Evolutionary conservation across 2,888 invertebrate genomes (phyloP), one percentile per base, ranked within the genome.

Genomic region (Helicoverpa assulta): DNA sequence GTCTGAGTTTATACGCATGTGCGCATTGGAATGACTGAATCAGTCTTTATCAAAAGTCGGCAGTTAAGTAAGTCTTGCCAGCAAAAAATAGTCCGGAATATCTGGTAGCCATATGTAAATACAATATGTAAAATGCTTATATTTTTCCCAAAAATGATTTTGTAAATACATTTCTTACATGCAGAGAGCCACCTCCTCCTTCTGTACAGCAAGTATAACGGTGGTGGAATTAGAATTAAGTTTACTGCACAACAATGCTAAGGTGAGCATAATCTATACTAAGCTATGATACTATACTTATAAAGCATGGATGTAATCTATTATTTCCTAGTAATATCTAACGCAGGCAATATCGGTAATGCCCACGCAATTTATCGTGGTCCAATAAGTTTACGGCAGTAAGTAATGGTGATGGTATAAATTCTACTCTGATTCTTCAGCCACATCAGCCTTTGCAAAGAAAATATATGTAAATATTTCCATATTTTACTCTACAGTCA

Each of bases 151-250:
- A 47, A 7, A 65, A 60, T 57, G 51, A 59, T 29, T 67, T 40
- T 75, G 71, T 81, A 75, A 79, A 85, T 83, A 83, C 82, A 84
- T 86, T 85, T 85, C 83, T 91, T 84, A 83, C 85, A 85, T 68
- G 43, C 78, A 83, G 82, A 88, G 88, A 87, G 69, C 73, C 88
- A 89, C 86, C 88, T 93, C 73, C 88, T 89, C 86, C 88, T 93
- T 83, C 83, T 84, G 83, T 94, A 91, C 88, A 86, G 87, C 95
- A 94, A 94, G 93, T 95, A 69, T 95, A 94, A 90, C 80, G 95
- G 94, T 95, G 95, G 89, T 94, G 95, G 94, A 90, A 85, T 88
- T 85, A 85, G 78, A 83, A 79, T 86, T 91, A 88, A 90, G 86
- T 85, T 86, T 84, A 78, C 85, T 85, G 82, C 72, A 70, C 58